Evolutionary conservation across 1,140 invertebrate species (phyloP), one percentile per base, ranked within the genome.

Genomic region (Drosophila eugracilis): DNA sequence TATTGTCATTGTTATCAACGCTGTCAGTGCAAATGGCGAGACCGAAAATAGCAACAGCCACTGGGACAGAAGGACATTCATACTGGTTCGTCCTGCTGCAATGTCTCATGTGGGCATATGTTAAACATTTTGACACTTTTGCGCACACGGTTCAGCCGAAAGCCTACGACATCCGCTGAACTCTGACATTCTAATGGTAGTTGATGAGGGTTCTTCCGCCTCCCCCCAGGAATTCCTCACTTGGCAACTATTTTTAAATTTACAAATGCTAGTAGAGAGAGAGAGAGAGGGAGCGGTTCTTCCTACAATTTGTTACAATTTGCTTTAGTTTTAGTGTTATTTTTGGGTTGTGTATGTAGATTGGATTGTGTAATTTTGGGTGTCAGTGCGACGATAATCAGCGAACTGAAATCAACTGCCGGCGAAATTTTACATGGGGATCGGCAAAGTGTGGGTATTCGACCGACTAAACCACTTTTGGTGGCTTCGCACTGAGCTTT

Each of bases 71-170:
- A 34, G 52, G 47, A 34, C 45, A 48, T 41, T 36, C 36, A 5
- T 17, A 15, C 2, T 32, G 30, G 22, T 21, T 41, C 39, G 34
- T 49, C 17, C 39, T 55, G 44, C 39, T 55, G 44, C 12, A n/a
- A 36, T 54, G 60, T 79, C 80, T 85, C 80, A 57, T 84, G 80
- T 85, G 80, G 80, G 80, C 77, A 80, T 85, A 86, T 86, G 81
- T 85, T 86, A 63, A 80, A 74, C 67, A 85, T 85, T 86, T 85
- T 85, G 80, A 85, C 76, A 85, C 80, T 85, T 84, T 84, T 85
- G 73, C 73, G 66, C 80, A 76, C 62, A 76, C 62, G 63, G 78
- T 59, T 80, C 52, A 72, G 63, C 66, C 21, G 44, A 59, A 62
- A 37, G 48, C 53, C 59, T 39, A 32, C 62, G 34, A 67, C 54